Evolutionary conservation across 2,888 invertebrate species (phyloP), one percentile per base, ranked within the genome.

Genomic region (Smittia sp.): DNA sequence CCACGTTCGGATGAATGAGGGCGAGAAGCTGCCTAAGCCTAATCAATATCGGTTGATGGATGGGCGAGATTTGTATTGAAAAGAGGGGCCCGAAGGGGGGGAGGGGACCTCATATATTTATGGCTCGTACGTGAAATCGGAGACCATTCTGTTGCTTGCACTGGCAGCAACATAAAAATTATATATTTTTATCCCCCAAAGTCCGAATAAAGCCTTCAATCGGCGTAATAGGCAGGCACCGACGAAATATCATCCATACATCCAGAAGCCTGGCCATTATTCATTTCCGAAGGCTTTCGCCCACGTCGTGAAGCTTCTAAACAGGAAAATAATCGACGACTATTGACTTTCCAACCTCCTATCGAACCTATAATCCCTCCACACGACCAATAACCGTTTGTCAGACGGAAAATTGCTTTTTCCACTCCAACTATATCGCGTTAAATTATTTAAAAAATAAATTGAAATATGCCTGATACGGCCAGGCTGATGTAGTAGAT

Each of bases 361-460:
- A 6, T 46, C n/a, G 13, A 39, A 39, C 32, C 32, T 32, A 6
- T 46, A 46, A 46, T 46, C 46, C 32, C 58, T 58, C 58, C 13
- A 63, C 62, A 62, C 72, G 38, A 22, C 62, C 72, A n/a, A 62
- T 62, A 72, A 72, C 62, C 62, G 72, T 72, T 72, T 72, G 62
- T 72, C 72, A 72, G 54, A 54, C 38, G 39, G 15, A 27, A 58
- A 72, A 72, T 72, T 72, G 72, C 62, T 72, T 58, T 58, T 63
- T 63, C 63, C 63, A 25, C 46, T 41, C 20, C 18, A 66, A 46
- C 46, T 25, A 20, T 24, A 69, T 52, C 68, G 68, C 58, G 58
- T 68, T 68, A 32, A 68, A 68, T 68, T 68, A 68, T 68, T 52
- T 27, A 69, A 69, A 69, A 69, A 69, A 69, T 54, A 69, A 69